These are phyloP conservation scores for Penaeus japonicus DNA, from an alignment of 1,140 invertebrate species.

Conservation along the genomic window DNA sequence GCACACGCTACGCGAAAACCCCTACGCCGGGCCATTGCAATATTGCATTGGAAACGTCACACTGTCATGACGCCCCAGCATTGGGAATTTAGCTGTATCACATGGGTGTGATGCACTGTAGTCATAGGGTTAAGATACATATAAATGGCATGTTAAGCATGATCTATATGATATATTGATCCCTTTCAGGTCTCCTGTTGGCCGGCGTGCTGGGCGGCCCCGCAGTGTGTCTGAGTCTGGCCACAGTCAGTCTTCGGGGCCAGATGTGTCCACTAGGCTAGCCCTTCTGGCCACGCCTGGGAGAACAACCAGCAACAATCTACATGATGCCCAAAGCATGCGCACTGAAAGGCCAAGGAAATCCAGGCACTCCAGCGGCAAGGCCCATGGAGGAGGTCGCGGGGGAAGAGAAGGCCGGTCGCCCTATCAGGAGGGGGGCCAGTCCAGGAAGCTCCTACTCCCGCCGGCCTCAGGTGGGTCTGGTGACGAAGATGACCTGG, in stretches of 20 bases:
- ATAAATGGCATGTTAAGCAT: too few relatives aligned
- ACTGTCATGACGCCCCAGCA: too few relatives aligned
- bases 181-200: conserved; percentile 29
- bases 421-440: conserved; percentile 16
- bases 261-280: conserved; percentile 8
- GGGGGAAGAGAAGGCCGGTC: conserved; percentile 11
- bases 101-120: too few relatives aligned
- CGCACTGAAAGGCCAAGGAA: conserved; percentile 26
- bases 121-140: too few relatives aligned
- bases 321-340: not conserved
- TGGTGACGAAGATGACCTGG: conserved; percentile 25
- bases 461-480: not conserved
- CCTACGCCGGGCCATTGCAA: too few relatives aligned
- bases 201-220: conserved; percentile 29
- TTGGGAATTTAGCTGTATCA: too few relatives aligned
- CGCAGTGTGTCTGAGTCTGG: conserved; percentile 47
- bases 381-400: conserved; percentile 16
- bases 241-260: not conserved
- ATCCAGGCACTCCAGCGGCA: conserved; percentile 37
- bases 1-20: too few relatives aligned
- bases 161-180: not conserved
- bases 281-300: conserved; percentile 30
- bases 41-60: too few relatives aligned
- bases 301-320: conserved; percentile 18
- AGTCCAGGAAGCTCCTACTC: conserved; percentile 4